These are phyloP conservation scores for Sebastes elongatus DNA, from an alignment of 2,797 vertebrate genomes.

Conservation along the genomic window DNA sequence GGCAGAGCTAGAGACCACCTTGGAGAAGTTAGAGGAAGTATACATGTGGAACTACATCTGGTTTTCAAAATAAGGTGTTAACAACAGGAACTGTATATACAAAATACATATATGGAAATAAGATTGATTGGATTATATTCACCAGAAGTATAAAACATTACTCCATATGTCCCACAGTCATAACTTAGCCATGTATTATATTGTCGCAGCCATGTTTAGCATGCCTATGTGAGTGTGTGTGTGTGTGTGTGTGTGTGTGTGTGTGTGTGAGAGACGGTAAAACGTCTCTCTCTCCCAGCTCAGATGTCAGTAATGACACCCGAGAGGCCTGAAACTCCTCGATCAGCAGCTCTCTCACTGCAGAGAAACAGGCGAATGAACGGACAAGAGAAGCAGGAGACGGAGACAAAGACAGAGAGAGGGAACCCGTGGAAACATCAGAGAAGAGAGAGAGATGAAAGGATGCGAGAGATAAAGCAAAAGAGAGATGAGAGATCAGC, in stretches of 20 bases:
- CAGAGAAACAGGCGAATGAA: conserved; percentile 43
- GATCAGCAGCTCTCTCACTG: conserved; percentile 70
- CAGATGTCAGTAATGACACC: conserved; percentile 69
- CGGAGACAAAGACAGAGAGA: background rate
- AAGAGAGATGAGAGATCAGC: conserved; percentile 13
- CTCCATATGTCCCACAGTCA: conserved; percentile 1
- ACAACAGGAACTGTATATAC: too few species aligned
- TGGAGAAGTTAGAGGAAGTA: too few species aligned
- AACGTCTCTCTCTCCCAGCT: conserved; percentile 40
- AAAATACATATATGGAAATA: too few species aligned
- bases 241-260: conserved; percentile 16
- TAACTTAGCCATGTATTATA: background rate
- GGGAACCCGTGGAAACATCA: background rate
- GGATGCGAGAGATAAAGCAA: background rate
- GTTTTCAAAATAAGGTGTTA: too few species aligned
- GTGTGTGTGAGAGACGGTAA: background rate
- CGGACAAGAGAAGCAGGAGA: conserved; percentile 6
- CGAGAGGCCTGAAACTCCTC: conserved; percentile 61
- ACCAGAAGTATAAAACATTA: background rate
- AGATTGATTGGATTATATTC: too few species aligned
- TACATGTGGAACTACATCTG: too few species aligned
- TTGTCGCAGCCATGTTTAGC: background rate
- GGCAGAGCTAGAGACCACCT: too few species aligned
- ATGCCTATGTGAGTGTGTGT: background rate
- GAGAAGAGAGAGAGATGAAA: background rate